Evolutionary conservation across 2,113 vertebrate species (phyloP).

Genomic region (Forbesichthys papilliferus): DNA sequence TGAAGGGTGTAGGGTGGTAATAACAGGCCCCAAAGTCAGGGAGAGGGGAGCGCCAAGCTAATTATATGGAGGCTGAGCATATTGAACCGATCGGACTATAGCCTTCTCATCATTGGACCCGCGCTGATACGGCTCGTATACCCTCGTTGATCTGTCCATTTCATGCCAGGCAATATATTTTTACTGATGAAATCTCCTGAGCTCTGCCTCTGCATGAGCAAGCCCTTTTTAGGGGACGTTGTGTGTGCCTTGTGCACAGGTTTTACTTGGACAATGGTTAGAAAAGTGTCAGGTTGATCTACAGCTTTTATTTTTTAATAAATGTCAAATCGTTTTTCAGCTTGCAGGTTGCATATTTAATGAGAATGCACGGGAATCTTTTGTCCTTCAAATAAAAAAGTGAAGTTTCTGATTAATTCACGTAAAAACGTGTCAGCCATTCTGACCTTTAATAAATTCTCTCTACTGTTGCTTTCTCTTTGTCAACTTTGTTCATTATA

Average conservation of each 20-base stretch:
- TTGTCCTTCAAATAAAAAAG: conserved; percentile 41
- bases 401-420: conserved; percentile 38
- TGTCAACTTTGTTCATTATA: conserved; percentile 38
- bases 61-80: conserved; percentile 50
- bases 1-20: conserved; percentile 36
- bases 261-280: conserved; percentile 22
- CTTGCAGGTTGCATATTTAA: conserved; percentile 19
- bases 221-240: conserved; percentile 10
- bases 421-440: conserved; percentile 41
- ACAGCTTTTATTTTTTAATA: conserved; percentile 28
- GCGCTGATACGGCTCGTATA: conserved; percentile 40
- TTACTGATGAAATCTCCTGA: conserved; percentile 9
- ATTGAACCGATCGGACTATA: conserved; percentile 43
- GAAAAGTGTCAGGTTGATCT: conserved; percentile 37
- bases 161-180: conserved; percentile 19
- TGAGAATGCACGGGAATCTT: conserved; percentile 33
- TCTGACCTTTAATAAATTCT: conserved; percentile 55
- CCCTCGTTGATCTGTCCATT: conserved; percentile 23
- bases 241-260: conserved; percentile 8
- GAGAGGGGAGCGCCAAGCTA: conserved; percentile 34
- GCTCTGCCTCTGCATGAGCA: conserved; percentile 5
- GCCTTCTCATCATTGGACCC: conserved; percentile 40
- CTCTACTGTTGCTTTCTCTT: conserved; percentile 22
- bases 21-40: conserved; percentile 16
- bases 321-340: conserved; percentile 26